Evolutionary conservation across 2,113 vertebrate species (phyloP).

Genomic region (Hydropotes inermis): DNA sequence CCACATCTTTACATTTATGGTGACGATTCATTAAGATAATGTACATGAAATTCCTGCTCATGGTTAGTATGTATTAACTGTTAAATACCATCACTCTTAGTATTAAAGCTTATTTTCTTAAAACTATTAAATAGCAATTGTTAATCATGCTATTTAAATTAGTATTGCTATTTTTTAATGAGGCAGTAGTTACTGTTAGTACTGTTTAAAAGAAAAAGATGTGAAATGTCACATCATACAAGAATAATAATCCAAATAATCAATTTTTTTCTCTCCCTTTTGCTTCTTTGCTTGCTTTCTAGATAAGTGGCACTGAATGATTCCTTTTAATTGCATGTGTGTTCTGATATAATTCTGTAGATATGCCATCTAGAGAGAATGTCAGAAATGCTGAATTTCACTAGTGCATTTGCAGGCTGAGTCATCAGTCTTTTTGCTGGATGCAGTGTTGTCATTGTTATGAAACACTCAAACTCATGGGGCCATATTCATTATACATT

Average conservation of each 20-base stretch:
- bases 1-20: neutral
- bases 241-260: neutral
- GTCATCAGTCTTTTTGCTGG: neutral
- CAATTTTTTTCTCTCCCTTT: neutral
- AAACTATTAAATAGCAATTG: neutral
- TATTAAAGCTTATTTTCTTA: neutral
- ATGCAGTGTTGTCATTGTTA: constrained; percentile 21
- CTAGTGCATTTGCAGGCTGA: neutral
- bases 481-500: constrained; percentile 56
- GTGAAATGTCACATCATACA: neutral
- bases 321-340: neutral
- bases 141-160: neutral
- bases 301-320: neutral
- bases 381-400: neutral
- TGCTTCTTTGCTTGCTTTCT: neutral
- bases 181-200: neutral
- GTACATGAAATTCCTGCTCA: neutral
- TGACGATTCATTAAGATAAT: neutral
- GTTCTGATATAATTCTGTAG: neutral
- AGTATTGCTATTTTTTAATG: neutral
- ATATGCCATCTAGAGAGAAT: neutral
- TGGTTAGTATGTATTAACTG: neutral
- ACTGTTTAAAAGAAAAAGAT: neutral
- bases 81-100: neutral
- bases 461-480: neutral